Evolutionary conservation across 2,888 invertebrate genomes (phyloP).

Genomic region (Chaetogeoica ovagalla): DNA sequence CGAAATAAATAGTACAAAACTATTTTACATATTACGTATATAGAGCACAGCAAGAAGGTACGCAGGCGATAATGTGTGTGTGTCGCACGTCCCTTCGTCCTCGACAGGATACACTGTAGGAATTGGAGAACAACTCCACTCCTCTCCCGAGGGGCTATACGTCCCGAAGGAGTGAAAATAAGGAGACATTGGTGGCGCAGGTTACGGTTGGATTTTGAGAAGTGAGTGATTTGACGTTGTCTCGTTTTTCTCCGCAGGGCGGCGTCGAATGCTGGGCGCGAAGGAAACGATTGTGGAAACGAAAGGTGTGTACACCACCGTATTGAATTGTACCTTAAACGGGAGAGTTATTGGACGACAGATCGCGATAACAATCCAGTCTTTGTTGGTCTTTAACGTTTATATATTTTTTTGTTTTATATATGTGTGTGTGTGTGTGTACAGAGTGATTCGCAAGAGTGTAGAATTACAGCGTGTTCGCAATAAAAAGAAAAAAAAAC

Average conservation of each 20-base stretch:
- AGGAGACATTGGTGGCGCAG: no score
- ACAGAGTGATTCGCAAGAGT: no score
- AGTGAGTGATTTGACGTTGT: slow-evolving; percentile 39
- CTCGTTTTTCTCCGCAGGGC: slow-evolving; percentile 30
- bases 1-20: slow-evolving; percentile 50
- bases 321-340: no score
- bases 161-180: no score
- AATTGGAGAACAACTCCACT: no score
- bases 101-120: no score
- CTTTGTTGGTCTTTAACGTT: slow-evolving; percentile 40
- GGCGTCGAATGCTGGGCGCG: slow-evolving; percentile 1
- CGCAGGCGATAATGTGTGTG: background rate
- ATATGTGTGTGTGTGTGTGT: slow-evolving; percentile 1
- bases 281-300: background rate
- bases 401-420: slow-evolving; percentile 21
- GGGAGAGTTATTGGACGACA: no score
- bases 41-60: background rate
- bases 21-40: slow-evolving; percentile 34
- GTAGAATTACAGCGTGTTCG: no score
- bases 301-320: background rate
- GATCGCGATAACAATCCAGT: slow-evolving; percentile 38
- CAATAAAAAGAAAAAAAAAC: no score
- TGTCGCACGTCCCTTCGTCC: background rate
- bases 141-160: no score
- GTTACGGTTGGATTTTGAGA: no score